These are phyloP conservation scores for Rotaria socialis DNA, from an alignment of 2,888 invertebrate genomes.

Conservation along the genomic window DNA sequence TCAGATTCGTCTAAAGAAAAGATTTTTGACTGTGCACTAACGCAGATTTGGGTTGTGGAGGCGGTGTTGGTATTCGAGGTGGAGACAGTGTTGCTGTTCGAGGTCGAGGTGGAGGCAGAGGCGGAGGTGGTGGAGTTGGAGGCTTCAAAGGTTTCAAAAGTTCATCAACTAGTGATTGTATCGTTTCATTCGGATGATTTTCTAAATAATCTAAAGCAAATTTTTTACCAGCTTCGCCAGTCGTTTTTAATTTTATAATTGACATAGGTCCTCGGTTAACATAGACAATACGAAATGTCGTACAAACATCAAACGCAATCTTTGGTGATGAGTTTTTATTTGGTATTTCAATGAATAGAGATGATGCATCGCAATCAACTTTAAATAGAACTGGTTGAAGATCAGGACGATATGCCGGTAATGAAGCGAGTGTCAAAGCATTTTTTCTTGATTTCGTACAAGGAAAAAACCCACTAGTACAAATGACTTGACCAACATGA, in stretches of 20 bases:
- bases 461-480: slow-evolving; percentile 2
- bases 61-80: background rate
- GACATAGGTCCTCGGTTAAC: background rate
- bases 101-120: background rate
- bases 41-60: background rate
- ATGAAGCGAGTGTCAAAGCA: background rate
- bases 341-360: background rate
- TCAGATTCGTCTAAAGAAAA: background rate
- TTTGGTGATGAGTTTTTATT: background rate
- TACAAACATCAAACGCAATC: background rate
- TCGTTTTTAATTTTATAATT: background rate
- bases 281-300: background rate
- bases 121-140: background rate
- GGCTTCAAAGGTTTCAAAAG: background rate
- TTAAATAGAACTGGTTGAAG: background rate
- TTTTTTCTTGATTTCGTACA: background rate
- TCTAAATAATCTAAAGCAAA: background rate
- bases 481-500: background rate
- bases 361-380: slow-evolving; percentile 15
- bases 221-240: background rate
- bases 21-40: background rate
- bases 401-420: background rate
- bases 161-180: background rate
- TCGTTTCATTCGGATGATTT: background rate
- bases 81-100: background rate